These are phyloP conservation scores for Chiroxiphia lanceolata DNA, from an alignment of 2,797 vertebrate genomes.

Conservation along the genomic window DNA sequence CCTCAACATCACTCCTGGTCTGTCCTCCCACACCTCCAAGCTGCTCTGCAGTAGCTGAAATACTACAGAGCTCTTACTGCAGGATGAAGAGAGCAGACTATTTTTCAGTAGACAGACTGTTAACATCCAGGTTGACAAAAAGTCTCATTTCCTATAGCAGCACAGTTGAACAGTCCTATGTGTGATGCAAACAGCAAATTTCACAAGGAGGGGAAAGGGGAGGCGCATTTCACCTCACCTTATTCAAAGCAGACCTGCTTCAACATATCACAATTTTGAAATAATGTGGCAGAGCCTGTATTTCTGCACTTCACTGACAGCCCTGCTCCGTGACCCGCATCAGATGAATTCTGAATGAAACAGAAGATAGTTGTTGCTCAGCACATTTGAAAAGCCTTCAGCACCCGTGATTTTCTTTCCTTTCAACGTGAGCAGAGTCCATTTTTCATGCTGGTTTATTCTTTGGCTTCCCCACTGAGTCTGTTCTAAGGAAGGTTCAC, in stretches of 20 bases:
- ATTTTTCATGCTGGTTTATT: neutral
- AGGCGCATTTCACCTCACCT: neutral
- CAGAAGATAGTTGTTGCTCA: neutral
- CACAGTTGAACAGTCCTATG: neutral
- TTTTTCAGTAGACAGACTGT: neutral
- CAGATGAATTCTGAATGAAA: neutral
- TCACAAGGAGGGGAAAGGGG: neutral
- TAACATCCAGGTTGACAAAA: neutral
- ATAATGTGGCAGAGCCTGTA: neutral
- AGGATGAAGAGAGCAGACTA: neutral
- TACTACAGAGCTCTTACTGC: neutral
- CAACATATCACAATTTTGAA: neutral
- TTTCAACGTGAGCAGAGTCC: neutral
- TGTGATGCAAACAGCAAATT: neutral
- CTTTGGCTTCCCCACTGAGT: neutral
- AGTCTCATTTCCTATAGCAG: neutral
- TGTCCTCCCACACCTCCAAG: neutral
- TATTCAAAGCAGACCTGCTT: neutral
- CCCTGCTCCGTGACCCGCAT: neutral
- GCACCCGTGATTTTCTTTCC: neutral
- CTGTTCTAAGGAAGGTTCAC: neutral
- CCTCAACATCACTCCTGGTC: neutral
- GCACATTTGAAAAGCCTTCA: neutral
- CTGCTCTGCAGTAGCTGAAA: neutral
- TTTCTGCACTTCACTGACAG: neutral